Conservation (phyloP, 2,113 vertebrate species). For the Sander vitreus region DNA sequence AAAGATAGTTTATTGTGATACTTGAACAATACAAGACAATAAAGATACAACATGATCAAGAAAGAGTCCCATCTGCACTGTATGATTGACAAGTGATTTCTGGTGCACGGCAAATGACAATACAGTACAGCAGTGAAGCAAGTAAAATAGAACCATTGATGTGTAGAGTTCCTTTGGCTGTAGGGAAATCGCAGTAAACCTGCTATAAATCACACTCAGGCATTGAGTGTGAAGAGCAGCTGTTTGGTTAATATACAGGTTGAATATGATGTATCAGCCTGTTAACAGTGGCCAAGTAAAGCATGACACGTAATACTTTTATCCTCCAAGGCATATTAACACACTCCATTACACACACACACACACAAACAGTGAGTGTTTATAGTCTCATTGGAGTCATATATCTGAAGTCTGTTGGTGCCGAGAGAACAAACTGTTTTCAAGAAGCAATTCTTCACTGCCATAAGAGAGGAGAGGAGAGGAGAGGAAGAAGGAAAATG, state of each 20-base stretch:
- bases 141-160: background rate
- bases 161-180: background rate
- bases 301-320: conserved; percentile 5
- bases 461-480: background rate
- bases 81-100: background rate
- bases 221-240: conserved; percentile 8
- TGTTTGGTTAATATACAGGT: conserved; percentile 21
- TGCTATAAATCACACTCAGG: background rate
- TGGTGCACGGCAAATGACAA: background rate
- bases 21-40: background rate
- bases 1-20: background rate
- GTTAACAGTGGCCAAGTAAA: conserved; percentile 4
- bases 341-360: conserved; percentile 12
- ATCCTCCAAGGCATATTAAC: conserved; percentile 17
- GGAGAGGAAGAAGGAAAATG: background rate
- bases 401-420: conserved; percentile 19
- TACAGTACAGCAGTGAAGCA: background rate
- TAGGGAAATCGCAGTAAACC: background rate
- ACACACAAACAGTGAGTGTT: conserved; percentile 38
- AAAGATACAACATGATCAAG: background rate
- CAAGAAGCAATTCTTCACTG: conserved; percentile 1
- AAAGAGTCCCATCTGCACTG: background rate
- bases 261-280: conserved; percentile 30
- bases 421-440: conserved; percentile 20
- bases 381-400: conserved; percentile 27